Evolutionary conservation across 1,140 invertebrate species (phyloP), one percentile per base, ranked within the genome.

Genomic region (Drusus annulatus): DNA sequence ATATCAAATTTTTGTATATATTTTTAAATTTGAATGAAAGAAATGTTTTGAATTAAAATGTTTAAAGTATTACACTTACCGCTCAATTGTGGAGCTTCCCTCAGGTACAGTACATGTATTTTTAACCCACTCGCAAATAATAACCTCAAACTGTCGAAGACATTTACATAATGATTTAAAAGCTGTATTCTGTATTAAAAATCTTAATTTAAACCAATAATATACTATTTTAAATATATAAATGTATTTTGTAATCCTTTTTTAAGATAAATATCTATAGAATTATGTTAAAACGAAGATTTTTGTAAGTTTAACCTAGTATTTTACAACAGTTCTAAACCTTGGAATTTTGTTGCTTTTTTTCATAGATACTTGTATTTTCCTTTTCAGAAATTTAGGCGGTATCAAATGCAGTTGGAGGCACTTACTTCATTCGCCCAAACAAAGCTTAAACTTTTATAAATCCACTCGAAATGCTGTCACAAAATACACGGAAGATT

Each of bases 31-130:
- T 65, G 50, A 71, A 52, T 71, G 31, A 71, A 56, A 56, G 36
- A 56, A 52, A 68, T 79, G 69, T 62, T 68, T 60, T 79, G 52
- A 79, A 51, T 65, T 76, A 78, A 81, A 75, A 83, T 83, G 82
- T 83, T 28, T 28, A 79, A 69, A 74, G 56, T 81, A 50, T 75
- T 83, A 4, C 56, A 80, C 19, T 75, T 68, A 13, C 36, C 78
- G 16, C 54, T 73, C 15, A 45, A 45, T 58, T 63, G 51, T 63
- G 79, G 68, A 73, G 62, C 71, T 7, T 36, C 54, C 8, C 63
- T 65, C 6, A 73, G 65, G 82, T 83, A 74, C 15, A 0, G 31
- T 36, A 36, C 5, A 36, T 7, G 31, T 6, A 7, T 36, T 36
- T 36, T 7, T 0, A n/a, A 36, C 8, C 31, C 31, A 36, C 8